These are phyloP conservation scores for Nycteola revayana DNA, from an alignment of 2,888 invertebrate species.

Conservation along the genomic window DNA sequence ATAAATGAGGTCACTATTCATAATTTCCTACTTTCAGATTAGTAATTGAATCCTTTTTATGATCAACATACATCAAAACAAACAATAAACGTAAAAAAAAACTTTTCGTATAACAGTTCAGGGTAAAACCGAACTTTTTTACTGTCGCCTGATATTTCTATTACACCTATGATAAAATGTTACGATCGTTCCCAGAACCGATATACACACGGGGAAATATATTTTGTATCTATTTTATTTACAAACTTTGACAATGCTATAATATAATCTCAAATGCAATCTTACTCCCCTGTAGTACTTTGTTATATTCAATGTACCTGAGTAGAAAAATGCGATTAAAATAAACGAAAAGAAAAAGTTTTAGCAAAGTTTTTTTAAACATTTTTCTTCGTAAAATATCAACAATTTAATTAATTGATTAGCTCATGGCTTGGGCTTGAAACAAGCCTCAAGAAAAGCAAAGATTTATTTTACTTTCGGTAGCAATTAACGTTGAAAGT, in stretches of 20 bases:
- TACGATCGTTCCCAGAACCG: conserved; percentile 49
- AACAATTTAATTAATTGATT: conserved; percentile 77
- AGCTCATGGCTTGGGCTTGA: conserved; percentile 50
- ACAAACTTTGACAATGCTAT: conserved; percentile 68
- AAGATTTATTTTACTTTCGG: conserved; percentile 77
- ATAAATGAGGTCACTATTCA: conserved; percentile 5
- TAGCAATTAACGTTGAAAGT: conserved; percentile 78
- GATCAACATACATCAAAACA: conserved; percentile 51
- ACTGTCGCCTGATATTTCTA: conserved; percentile 67
- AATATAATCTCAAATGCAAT: conserved; percentile 61
- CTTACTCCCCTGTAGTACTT: conserved; percentile 33
- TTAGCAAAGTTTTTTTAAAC: conserved; percentile 11
- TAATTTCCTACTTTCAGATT: not conserved
- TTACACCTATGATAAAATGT: conserved; percentile 80
- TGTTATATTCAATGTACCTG: conserved; percentile 9
- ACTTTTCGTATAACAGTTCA: conserved; percentile 59
- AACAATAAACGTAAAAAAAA: conserved; percentile 58
- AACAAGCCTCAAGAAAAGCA: conserved; percentile 67
- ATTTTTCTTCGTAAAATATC: conserved; percentile 39
- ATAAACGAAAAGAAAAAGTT: conserved; percentile 6
- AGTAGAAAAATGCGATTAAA: conserved; percentile 1
- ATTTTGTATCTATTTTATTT: conserved; percentile 76
- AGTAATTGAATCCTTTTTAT: conserved; percentile 36
- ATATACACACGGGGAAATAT: conserved; percentile 47
- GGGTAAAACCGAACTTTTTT: conserved; percentile 61